Percentiles rank a stretch among this genome's conserved stretches.
These are phyloP conservation scores for Drosophila persimilis DNA, from an alignment of 1,140 invertebrate genomes.

Conservation along the genomic window DNA sequence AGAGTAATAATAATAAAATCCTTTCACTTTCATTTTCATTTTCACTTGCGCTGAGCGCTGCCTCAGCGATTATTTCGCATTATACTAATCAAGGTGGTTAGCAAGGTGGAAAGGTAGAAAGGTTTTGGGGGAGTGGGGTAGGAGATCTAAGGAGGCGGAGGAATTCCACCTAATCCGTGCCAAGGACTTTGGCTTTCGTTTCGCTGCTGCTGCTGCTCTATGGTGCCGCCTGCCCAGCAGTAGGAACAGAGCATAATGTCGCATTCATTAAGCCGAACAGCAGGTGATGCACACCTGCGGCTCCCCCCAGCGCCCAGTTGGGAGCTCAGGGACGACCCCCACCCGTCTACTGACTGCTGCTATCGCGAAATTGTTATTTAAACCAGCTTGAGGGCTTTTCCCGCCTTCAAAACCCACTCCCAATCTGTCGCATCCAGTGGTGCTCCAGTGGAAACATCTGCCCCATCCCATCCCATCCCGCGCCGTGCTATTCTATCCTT, in stretches of 20 bases:
- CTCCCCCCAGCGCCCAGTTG: constrained; percentile 3
- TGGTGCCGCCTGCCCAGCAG: background rate
- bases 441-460: constrained; percentile 16
- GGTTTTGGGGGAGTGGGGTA: background rate
- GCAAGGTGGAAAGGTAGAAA: constrained; percentile 18
- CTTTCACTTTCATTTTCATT: constrained; percentile 52
- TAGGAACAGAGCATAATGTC: constrained; percentile 41
- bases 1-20: constrained; percentile 54
- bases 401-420: background rate
- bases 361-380: constrained; percentile 56
- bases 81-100: constrained; percentile 63
- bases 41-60: constrained; percentile 19
- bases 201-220: no score
- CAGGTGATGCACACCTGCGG: constrained; percentile 72
- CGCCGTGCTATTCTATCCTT: constrained; percentile 12
- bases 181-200: constrained; percentile 37
- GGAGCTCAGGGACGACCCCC: constrained; percentile 2
- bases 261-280: constrained; percentile 77
- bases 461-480: no score
- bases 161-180: constrained; percentile 31
- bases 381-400: constrained; percentile 33
- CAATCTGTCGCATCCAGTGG: background rate
- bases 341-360: constrained; percentile 1
- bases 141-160: background rate
- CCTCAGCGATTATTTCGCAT: constrained; percentile 59